A percentile compares a stretch with the other conserved stretches of the same genome.
phyloP scores from a whole-genome alignment of 1,140 invertebrate genomes.

The Diachasmimorpha longicaudata region DNA sequence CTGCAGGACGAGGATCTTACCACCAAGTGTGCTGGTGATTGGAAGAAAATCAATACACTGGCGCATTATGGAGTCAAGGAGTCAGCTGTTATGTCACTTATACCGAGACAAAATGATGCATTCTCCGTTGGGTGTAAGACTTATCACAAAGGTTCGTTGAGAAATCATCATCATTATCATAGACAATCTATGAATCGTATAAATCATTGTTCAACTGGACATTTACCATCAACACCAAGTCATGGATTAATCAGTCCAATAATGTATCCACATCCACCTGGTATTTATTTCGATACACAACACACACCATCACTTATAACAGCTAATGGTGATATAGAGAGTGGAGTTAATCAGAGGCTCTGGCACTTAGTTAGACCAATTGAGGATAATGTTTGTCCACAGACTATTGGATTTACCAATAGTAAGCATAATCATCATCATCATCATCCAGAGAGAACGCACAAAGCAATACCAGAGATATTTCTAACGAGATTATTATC shows the following conservation, averaged over 20 bases:
- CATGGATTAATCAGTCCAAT: slow-evolving; percentile 54
- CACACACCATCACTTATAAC: slow-evolving; percentile 73
- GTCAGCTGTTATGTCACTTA: slow-evolving; percentile 92
- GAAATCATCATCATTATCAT: slow-evolving; percentile 48
- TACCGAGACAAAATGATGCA: slow-evolving; percentile 85
- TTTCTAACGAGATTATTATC: slow-evolving; percentile 91
- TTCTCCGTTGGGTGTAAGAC: slow-evolving; percentile 81
- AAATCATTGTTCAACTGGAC: slow-evolving; percentile 54
- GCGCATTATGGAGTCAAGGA: slow-evolving; percentile 93
- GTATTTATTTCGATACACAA: slow-evolving; percentile 72
- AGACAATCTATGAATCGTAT: slow-evolving; percentile 48
- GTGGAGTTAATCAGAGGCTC: slow-evolving; percentile 71
- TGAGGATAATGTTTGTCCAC: slow-evolving; percentile 72
- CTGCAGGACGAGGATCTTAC: slow-evolving; percentile 93
- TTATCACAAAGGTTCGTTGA: slow-evolving; percentile 74
- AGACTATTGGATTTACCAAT: slow-evolving; percentile 53
- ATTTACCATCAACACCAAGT: slow-evolving; percentile 52
- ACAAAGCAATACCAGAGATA: slow-evolving; percentile 95
- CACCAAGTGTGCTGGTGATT: slow-evolving; percentile 85
- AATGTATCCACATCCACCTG: slow-evolving; percentile 53
- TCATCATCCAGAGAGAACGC: slow-evolving; percentile 74
- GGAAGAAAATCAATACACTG: slow-evolving; percentile 91
- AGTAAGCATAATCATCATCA: slow-evolving; percentile 55
- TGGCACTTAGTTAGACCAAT: slow-evolving; percentile 87
- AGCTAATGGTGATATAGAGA: slow-evolving; percentile 77